Base-by-base conservation (phyloP, 2,113 vertebrate species). In the Entomyzon cyanotis region DNA sequence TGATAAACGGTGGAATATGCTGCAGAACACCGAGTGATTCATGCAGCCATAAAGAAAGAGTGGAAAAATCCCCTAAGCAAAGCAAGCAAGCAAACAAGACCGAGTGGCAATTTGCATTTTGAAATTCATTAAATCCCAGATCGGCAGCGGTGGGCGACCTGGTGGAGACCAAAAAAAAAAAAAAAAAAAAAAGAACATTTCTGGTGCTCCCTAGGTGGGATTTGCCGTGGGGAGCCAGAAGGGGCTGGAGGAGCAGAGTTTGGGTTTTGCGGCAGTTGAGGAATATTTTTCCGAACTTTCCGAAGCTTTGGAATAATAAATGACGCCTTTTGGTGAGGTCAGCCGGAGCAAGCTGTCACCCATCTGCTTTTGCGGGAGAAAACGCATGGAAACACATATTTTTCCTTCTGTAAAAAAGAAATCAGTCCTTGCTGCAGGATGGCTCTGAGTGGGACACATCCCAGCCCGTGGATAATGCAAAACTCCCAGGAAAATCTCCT, bases 391-490 rank as follows among this genome's bases (percentile, higher is more conserved):
- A 63, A 39, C 8, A 39, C 39, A 39, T 39, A n/a, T 39, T 39
- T 39, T 39, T 39, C 11, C 11, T 39, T 39, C 39, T 30, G 39
- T 56, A 39, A 62, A 37, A 6, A 63, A 71, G 76, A 50, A n/a
- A 2, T 25, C 4, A 19, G 17, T 70, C 15, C 13, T 1, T 11
- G 52, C 10, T 53, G 52, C 28, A 7, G 55, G 84, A 44, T 19
- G 46, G 71, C 25, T 58, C 33, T 0, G 11, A 33, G 20, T 0
- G 0, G 76, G 1, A 27, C 18, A 4, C 41, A 17, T 3, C 9
- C 9, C 30, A 3, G 1, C 3, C 25, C 14, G 2, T 0, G 22
- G 5, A 4, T 25, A 22, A 9, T 0, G 24, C 50, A 33, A 1
- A 12, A 22, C 4, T 17, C 71, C 30, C 27, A 52, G 47, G 15